Percentiles rank a stretch among this genome's conserved stretches.
Conservation (phyloP, 2,888 invertebrate genomes). For the Drosophila buzzatii region DNA sequence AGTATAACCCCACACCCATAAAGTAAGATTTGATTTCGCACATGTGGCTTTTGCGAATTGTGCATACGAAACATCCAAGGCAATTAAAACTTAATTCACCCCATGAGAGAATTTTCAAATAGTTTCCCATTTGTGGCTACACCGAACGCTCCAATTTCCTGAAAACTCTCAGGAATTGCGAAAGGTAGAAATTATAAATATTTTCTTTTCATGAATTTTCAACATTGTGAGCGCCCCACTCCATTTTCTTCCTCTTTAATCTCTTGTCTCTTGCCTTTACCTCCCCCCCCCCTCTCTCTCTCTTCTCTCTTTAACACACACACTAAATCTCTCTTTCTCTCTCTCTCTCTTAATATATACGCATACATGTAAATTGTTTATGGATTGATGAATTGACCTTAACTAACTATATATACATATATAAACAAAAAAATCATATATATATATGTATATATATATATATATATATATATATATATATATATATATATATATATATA, state of each 20-base stretch:
- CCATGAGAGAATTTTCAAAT: conserved; percentile 6
- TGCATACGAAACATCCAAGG: conserved; percentile 49
- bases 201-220: conserved; percentile 6
- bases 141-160: conserved; percentile 3
- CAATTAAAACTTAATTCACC: conserved; percentile 48
- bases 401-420: conserved; percentile 18
- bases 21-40: conserved; percentile 39
- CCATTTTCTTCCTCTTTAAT: conserved; percentile 43
- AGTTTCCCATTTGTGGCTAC: not conserved
- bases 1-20: conserved; percentile 24
- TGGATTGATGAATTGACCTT: conserved; percentile 75
- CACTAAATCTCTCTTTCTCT: conserved; percentile 32
- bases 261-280: conserved; percentile 47
- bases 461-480: conserved; percentile 18
- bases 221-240: conserved; percentile 68
- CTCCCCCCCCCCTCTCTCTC: conserved; percentile 42
- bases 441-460: conserved; percentile 28
- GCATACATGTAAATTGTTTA: conserved; percentile 78
- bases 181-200: not conserved
- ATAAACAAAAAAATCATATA: conserved; percentile 2
- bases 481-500: conserved; percentile 25
- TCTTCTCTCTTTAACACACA: conserved; percentile 44
- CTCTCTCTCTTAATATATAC: conserved; percentile 41
- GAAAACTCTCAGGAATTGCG: not conserved
- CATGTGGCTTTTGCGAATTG: conserved; percentile 24